Percentiles rank a stretch among this genome's conserved stretches.
phyloP scores from a whole-genome alignment of 2,113 vertebrate genomes.

The Lamprotornis superbus region DNA sequence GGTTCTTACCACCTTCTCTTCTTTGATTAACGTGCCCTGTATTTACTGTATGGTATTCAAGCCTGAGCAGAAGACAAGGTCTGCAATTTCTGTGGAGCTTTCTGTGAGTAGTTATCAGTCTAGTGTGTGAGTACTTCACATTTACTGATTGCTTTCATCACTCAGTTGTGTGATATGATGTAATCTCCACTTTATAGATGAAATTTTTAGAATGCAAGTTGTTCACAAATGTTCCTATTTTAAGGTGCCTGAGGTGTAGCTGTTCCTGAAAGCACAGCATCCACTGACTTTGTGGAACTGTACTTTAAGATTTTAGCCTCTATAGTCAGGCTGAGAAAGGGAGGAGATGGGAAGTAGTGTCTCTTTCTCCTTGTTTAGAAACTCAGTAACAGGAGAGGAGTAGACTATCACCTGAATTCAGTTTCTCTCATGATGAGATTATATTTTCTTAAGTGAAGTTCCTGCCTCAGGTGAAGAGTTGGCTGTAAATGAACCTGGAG shows the following conservation, averaged over 20 bases:
- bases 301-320: background rate
- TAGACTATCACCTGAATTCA: background rate
- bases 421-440: background rate
- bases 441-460: background rate
- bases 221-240: background rate
- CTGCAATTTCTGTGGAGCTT: background rate
- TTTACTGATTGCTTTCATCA: background rate
- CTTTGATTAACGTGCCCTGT: background rate
- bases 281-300: background rate
- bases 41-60: background rate
- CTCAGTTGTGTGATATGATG: background rate
- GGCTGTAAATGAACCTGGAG: background rate
- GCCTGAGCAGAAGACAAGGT: background rate
- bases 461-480: background rate
- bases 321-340: background rate
- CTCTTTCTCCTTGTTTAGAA: background rate
- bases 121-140: background rate
- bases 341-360: background rate
- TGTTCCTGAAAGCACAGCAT: background rate
- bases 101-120: background rate
- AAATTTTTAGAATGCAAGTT: background rate
- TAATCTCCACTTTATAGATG: background rate
- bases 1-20: background rate
- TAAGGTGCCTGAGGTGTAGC: background rate
- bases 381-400: background rate